Percentiles rank a stretch among this genome's conserved stretches.
phyloP scores from a whole-genome alignment of 2,888 invertebrate genomes.

The Periphyllus acericola region DNA sequence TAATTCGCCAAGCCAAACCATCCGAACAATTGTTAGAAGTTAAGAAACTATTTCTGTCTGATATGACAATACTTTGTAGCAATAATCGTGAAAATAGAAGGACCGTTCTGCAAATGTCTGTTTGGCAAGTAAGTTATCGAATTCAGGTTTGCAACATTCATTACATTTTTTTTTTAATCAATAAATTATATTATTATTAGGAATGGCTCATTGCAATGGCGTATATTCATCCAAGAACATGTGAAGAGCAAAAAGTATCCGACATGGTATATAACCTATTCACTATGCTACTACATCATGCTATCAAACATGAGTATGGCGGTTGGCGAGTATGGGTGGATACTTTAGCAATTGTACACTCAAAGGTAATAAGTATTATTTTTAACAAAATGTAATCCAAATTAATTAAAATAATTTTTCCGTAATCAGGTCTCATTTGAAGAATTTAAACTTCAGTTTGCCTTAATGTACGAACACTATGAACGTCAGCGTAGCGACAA shows the following conservation, averaged over 20 bases:
- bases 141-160: not conserved
- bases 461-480: slow-evolving; percentile 97
- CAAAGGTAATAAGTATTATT: slow-evolving; percentile 76
- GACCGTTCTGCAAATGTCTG: slow-evolving; percentile 99
- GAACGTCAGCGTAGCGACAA: slow-evolving; percentile 93
- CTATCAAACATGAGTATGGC: slow-evolving; percentile 98
- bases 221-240: slow-evolving; percentile 95
- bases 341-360: slow-evolving; percentile 98
- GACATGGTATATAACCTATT: slow-evolving; percentile 99
- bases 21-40: slow-evolving; percentile 90
- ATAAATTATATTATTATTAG: slow-evolving; percentile 66
- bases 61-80: slow-evolving; percentile 97
- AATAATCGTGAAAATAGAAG: slow-evolving; percentile 96
- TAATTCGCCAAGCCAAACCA: slow-evolving; percentile 96
- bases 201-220: slow-evolving; percentile 99
- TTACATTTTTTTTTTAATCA: not conserved
- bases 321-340: slow-evolving; percentile 99
- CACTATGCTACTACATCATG: slow-evolving; percentile 97
- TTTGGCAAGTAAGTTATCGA: slow-evolving; percentile 80
- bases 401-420: slow-evolving; percentile 39
- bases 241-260: slow-evolving; percentile 94
- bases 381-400: slow-evolving; percentile 9
- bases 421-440: slow-evolving; percentile 88
- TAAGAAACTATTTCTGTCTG: slow-evolving; percentile 95
- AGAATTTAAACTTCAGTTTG: slow-evolving; percentile 96